phyloP scores from a whole-genome alignment of 1,140 invertebrate genomes.

The Eriosoma lanigerum region DNA sequence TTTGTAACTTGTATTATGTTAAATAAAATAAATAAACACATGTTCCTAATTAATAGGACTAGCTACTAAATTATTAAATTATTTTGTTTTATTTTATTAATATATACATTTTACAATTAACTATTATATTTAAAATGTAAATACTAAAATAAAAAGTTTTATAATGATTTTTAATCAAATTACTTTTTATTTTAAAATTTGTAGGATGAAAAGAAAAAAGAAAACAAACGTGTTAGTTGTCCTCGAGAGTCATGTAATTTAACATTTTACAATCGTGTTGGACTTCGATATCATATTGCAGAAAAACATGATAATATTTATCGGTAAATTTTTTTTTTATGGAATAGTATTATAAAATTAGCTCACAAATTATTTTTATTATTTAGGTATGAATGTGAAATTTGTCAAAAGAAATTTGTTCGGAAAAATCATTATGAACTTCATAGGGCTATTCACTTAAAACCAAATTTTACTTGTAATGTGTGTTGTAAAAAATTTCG shows the following conservation, averaged over 20 bases:
- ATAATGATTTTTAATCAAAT: too few relatives aligned
- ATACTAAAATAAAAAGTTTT: too few relatives aligned
- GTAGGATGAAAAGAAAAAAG: constrained; percentile 27
- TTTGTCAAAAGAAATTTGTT: constrained; percentile 60
- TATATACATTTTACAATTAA: too few relatives aligned
- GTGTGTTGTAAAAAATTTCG: constrained; percentile 60
- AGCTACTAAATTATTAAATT: too few relatives aligned
- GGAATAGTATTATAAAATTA: not conserved
- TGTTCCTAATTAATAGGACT: too few relatives aligned
- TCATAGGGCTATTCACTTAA: constrained; percentile 59
- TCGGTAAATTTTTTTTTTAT: not conserved
- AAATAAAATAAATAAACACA: too few relatives aligned
- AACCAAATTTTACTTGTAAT: constrained; percentile 59
- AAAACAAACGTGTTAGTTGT: constrained; percentile 24
- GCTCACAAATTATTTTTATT: not conserved
- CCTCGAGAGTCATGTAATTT: constrained; percentile 36
- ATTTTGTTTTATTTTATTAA: not conserved
- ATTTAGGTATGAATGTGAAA: constrained; percentile 58
- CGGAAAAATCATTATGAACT: constrained; percentile 60
- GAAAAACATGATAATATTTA: constrained; percentile 48
- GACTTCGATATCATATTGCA: constrained; percentile 45
- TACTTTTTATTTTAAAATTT: too few relatives aligned
- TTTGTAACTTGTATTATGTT: too few relatives aligned
- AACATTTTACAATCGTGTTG: constrained; percentile 41
- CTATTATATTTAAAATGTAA: too few relatives aligned